Base-by-base conservation (phyloP, 2,888 invertebrate species). In the Sialis fuliginosa region DNA sequence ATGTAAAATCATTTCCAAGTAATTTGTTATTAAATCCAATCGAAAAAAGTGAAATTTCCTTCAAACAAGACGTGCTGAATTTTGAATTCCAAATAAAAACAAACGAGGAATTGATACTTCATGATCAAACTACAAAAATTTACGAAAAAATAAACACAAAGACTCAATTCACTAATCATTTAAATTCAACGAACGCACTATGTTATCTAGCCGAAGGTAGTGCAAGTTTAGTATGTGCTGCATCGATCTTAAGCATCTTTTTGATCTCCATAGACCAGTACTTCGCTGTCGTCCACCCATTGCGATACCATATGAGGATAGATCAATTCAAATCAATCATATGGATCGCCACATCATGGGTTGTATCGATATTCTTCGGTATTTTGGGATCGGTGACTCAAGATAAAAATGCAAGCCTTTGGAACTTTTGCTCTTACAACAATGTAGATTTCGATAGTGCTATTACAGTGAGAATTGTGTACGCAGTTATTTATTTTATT, bases 261-360 rank as follows among this genome's bases (percentile, higher is more conserved):
- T 63, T 77, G 35, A 77, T 79, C 52, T 76, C 75, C 6, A 60
- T 78, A 47, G 79, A 79, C 57, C 73, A 79, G 54, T 79, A 77
- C 58, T 74, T 74, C 53, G 79, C 79, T 1, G 77, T 80, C 7
- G 72, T 77, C 41, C 75, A 75, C 50, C 77, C 79, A 1, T 60
- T 80, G 35, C 68, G 76, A 39, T 79, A 79, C 57, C 74, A 75
- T 50, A 70, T 72, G 49, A 66, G 69, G 49, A 68, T 74, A 50
- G 70, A 70, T 59, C 70, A 68, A 49, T 60, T 66, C 44, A 65
- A 69, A 50, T 70, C 69, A 37, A 65, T 60, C 0, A 57, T 69
- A 2, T 58, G 73, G 48, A 70, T 72, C 43, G 54, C 64, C 7
- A 57, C 64, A 32, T 63, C 67, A n/a, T 73, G 73, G 72, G 46